Base-by-base conservation (phyloP, 1,140 invertebrate species). In the Zaprionus nigranus region DNA sequence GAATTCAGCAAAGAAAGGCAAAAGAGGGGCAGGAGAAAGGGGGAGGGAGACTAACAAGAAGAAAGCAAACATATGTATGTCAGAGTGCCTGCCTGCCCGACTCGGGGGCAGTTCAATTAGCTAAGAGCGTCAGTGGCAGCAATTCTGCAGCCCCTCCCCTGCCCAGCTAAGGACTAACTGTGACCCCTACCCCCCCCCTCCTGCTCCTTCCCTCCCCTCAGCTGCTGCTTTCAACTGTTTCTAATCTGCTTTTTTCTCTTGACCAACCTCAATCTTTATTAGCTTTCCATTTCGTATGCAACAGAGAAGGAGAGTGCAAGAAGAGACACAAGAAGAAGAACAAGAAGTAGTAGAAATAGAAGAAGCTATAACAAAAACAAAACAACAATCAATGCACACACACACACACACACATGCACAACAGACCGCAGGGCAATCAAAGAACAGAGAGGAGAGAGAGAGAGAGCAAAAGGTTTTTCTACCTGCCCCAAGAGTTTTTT, bases 401-500 rank as follows among this genome's bases (percentile, higher is more conserved):
- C 75, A 67, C 59, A 61, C 46, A 66, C 74, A 24, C 17, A 74
- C 58, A 49, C 78, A 68, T 34, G 57, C 58, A 69, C 59, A 40
- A 53, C 46, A 61, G 34, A 61, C 56, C 49, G 66, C 65, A 71
- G 65, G 30, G 57, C 68, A 76, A 75, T 75, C 65, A 63, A 75
- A 75, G 40, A 51, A 75, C 34, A 62, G 26, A 53, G 38, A 53
- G 60, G 30, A 30, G 7, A 34, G 30, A 11, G 2, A 34, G 30
- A 34, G 2, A 34, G 30, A 34, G 30, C 51, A 78, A 49, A 63
- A 59, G 49, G 34, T 43, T 62, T 38, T 61, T 65, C 67, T 65
- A 69, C 60, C 60, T 67, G 59, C 64, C 67, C 81, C 87, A 81
- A 88, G n/a, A 88, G 83, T 7, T 75, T 78, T 82, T 84, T 84